Conservation (phyloP, 2,113 vertebrate genomes). For the Bujurquina vittata region DNA sequence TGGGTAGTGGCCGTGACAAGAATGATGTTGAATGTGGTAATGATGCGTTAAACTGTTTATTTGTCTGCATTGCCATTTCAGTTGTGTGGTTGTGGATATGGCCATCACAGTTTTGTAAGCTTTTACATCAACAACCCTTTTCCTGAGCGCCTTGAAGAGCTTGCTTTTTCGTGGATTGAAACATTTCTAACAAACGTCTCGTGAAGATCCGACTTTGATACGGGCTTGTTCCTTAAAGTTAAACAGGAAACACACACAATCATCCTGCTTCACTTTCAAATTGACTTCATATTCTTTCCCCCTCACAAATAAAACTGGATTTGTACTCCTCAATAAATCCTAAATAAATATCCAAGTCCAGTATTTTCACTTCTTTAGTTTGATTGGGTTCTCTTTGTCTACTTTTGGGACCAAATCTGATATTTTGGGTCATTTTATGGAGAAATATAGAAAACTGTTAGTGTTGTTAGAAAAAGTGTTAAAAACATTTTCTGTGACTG, state of each 20-base stretch:
- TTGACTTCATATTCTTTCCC: neutral
- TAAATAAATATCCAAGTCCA: neutral
- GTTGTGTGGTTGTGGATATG: neutral
- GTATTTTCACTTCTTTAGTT: neutral
- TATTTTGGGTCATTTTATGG: neutral
- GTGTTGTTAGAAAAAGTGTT: too few relatives aligned
- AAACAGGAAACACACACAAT: neutral
- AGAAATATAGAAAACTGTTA: neutral
- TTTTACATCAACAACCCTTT: neutral
- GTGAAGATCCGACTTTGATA: neutral
- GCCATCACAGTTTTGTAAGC: neutral
- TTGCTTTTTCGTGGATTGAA: too few relatives aligned
- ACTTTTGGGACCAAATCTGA: neutral
- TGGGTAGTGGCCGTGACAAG: neutral
- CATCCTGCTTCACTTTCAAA: neutral
- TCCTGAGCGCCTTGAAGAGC: neutral
- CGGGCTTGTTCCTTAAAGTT: rapidly evolving
- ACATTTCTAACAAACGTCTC: neutral
- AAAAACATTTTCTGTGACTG: neutral
- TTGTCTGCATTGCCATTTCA: neutral
- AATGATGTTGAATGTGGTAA: neutral
- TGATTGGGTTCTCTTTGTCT: neutral
- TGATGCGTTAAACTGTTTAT: neutral
- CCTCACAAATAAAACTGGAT: neutral
- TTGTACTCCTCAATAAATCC: neutral